Evolutionary conservation across 2,113 vertebrate genomes (phyloP).

Genomic region (Mustelus asterias): DNA sequence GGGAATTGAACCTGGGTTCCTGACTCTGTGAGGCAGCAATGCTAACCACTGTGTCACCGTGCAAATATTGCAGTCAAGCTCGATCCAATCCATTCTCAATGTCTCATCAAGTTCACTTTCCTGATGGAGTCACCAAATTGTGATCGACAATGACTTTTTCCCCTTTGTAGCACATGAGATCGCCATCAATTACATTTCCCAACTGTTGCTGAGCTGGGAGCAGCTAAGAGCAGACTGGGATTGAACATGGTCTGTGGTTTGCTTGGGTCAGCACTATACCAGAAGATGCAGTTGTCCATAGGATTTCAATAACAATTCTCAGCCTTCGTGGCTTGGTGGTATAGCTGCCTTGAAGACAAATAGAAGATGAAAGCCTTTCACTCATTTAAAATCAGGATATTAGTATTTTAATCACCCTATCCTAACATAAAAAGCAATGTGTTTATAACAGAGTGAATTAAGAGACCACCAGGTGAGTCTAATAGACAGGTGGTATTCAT

Average conservation of each 20-base stretch:
- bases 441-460: background rate
- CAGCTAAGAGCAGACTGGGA: no score
- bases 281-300: background rate
- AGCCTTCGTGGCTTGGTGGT: background rate
- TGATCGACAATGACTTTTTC: no score
- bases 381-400: background rate
- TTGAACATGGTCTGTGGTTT: background rate
- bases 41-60: no score
- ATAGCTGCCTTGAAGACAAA: background rate
- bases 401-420: background rate
- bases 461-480: background rate
- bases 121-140: no score
- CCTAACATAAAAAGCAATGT: background rate
- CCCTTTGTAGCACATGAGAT: no score
- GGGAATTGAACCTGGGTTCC: no score
- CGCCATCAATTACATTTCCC: no score
- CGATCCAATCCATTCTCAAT: no score
- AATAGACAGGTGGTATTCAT: background rate
- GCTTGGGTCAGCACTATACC: background rate
- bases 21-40: no score
- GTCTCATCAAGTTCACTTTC: no score
- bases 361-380: background rate
- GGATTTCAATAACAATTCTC: background rate
- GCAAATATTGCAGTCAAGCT: no score
- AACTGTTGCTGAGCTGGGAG: no score